Base-by-base conservation (phyloP, 2,888 invertebrate species). In the Ennomos fuscantarius region DNA sequence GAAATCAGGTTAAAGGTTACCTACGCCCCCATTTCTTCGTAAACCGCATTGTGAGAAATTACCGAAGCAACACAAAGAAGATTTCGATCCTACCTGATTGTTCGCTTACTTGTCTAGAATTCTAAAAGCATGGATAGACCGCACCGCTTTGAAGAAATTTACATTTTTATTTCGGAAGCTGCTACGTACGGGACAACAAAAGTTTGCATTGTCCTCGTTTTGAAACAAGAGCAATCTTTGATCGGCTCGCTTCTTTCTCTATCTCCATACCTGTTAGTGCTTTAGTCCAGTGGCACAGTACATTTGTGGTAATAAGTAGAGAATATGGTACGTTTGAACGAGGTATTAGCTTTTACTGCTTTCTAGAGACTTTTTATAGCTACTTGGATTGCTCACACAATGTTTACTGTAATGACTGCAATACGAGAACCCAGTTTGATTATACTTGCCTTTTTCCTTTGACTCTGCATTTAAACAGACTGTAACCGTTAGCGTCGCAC, bases 191-290 rank as follows among this genome's bases (percentile, higher is more conserved):
- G 68, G 76, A 82, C 79, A 81, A 79, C 82, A 79, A 81, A 86
- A 86, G 78, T 84, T 86, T 80, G 78, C 76, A 76, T 82, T 81
- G 80, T 78, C 69, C 79, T 69, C 70, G 72, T 83, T 86, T 81
- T 79, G 75, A 82, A 86, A 83, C 79, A 81, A 24, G 81, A 81
- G 72, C 82, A 85, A 85, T 87, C 83, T 87, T 83, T 87, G 88
- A 89, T 87, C 86, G 86, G 82, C 73, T 77, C 74, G 69, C 70
- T 76, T 78, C 72, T 67, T 74, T 66, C 71, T 66, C 71, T 69
- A 72, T 75, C 76, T 76, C 69, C 71, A 72, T 81, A 82, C 76
- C 78, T 78, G 74, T 73, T 62, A 70, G 69, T 68, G 70, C 56
- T 62, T 70, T 59, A 58, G 43, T 37, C 44, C 10, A 13, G 32